A percentile compares a stretch with the other conserved stretches of the same genome.
These are phyloP conservation scores for Saimiri boliviensis DNA, from an alignment of 2,113 vertebrate genomes.

Conservation along the genomic window DNA sequence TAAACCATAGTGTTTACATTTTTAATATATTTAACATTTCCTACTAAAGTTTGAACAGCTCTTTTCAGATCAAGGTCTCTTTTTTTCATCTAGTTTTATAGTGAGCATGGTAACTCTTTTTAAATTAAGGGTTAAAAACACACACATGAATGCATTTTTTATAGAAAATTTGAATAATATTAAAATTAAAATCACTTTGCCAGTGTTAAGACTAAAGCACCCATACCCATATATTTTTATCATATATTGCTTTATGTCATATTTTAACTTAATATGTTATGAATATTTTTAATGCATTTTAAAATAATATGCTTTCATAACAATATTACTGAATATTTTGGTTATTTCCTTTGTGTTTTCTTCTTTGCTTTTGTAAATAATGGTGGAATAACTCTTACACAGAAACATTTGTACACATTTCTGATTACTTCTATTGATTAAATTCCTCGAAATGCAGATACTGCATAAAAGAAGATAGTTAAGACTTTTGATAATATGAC, in stretches of 20 bases:
- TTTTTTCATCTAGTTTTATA: conserved; percentile 30
- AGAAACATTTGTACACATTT: not conserved
- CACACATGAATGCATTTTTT: not conserved
- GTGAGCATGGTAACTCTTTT: not conserved
- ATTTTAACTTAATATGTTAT: not conserved
- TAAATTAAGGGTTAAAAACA: not conserved
- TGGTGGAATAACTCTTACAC: not conserved
- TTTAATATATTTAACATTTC: conserved; percentile 57
- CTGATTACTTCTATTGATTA: not conserved
- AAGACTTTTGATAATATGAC: not conserved
- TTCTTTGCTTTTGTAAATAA: not conserved
- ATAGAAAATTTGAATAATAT: not conserved
- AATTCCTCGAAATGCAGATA: not conserved
- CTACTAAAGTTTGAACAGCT: conserved; percentile 41
- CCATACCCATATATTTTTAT: not conserved
- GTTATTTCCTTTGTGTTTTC: not conserved
- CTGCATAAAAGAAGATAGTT: not conserved
- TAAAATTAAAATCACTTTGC: not conserved
- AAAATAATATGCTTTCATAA: not conserved
- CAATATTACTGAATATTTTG: not conserved
- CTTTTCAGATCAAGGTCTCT: conserved; percentile 38
- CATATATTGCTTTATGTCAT: not conserved
- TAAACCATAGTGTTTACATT: conserved; percentile 50
- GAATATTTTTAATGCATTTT: not conserved
- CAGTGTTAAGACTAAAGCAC: not conserved